A percentile compares a stretch with the other conserved stretches of the same genome.
phyloP scores from a whole-genome alignment of 2,113 vertebrate genomes.

The Falco punctatus region DNA sequence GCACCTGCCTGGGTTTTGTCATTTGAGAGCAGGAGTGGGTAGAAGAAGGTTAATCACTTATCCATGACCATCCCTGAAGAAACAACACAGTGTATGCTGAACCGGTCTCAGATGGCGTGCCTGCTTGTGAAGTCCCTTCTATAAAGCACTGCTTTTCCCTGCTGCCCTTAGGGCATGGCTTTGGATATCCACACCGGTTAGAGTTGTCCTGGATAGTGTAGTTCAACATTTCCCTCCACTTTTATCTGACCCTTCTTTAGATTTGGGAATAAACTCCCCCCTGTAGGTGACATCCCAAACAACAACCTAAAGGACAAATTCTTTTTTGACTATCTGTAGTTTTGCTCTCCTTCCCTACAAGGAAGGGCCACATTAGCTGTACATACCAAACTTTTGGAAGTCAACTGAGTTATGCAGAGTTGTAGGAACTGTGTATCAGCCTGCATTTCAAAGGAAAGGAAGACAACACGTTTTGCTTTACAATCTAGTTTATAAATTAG shows the following conservation, averaged over 20 bases:
- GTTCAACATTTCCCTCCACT: not conserved
- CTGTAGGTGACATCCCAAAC: not conserved
- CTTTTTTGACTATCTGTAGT: not conserved
- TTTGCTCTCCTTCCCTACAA: not conserved
- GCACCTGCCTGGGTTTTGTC: not conserved
- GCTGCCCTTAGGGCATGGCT: not conserved
- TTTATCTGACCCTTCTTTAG: not conserved
- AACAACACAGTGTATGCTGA: rapidly evolving
- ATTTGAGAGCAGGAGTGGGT: not conserved
- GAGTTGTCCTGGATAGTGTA: not conserved
- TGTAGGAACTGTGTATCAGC: not conserved
- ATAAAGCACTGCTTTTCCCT: not conserved
- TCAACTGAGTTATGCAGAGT: not conserved
- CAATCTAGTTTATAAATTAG: not conserved
- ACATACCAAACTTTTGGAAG: not conserved
- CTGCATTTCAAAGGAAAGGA: not conserved
- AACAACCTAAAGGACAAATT: not conserved
- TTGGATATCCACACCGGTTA: no score
- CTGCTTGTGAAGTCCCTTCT: not conserved
- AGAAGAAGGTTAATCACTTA: not conserved
- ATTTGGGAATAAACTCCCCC: not conserved
- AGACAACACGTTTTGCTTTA: not conserved
- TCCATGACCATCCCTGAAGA: not conserved
- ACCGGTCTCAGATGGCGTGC: rapidly evolving
- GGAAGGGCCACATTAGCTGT: not conserved